Evolutionary conservation across 2,888 invertebrate species (phyloP).

Genomic region (Melitaea athalia): DNA sequence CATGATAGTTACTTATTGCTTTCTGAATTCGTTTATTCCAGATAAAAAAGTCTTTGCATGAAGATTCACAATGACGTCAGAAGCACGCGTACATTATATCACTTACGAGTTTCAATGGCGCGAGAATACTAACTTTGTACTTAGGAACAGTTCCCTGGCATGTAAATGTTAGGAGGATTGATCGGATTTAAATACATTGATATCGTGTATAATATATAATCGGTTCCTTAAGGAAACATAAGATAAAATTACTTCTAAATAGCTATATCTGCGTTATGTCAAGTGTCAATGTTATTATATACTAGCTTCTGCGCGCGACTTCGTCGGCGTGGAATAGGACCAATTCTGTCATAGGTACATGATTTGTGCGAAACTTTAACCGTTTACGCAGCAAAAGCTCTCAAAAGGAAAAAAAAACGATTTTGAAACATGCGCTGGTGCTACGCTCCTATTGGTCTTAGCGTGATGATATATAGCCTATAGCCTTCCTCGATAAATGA

Average conservation of each 20-base stretch:
- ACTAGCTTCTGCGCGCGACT: too few species aligned
- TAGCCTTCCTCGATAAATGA: too few species aligned
- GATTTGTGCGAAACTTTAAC: too few species aligned
- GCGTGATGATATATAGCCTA: too few species aligned
- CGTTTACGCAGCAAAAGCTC: too few species aligned
- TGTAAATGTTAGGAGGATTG: slow-evolving; percentile 21
- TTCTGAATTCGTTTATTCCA: background rate
- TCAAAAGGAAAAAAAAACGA: too few species aligned
- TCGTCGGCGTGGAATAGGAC: too few species aligned
- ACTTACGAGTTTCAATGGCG: slow-evolving; percentile 20
- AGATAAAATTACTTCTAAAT: background rate
- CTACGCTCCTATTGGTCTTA: too few species aligned
- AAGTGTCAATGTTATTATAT: background rate
- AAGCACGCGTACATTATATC: slow-evolving; percentile 15
- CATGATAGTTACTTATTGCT: too few species aligned
- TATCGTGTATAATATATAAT: slow-evolving; percentile 10
- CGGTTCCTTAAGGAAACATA: background rate
- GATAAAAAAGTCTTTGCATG: background rate
- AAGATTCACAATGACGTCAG: too few species aligned
- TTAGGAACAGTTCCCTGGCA: slow-evolving; percentile 15
- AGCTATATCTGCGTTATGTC: background rate
- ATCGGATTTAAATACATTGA: slow-evolving; percentile 24
- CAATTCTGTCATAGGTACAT: too few species aligned
- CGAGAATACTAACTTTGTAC: slow-evolving; percentile 24
- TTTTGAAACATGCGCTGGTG: too few species aligned